Evolutionary conservation across 2,113 vertebrate genomes (phyloP).

Genomic region (Crotalus horridus): DNA sequence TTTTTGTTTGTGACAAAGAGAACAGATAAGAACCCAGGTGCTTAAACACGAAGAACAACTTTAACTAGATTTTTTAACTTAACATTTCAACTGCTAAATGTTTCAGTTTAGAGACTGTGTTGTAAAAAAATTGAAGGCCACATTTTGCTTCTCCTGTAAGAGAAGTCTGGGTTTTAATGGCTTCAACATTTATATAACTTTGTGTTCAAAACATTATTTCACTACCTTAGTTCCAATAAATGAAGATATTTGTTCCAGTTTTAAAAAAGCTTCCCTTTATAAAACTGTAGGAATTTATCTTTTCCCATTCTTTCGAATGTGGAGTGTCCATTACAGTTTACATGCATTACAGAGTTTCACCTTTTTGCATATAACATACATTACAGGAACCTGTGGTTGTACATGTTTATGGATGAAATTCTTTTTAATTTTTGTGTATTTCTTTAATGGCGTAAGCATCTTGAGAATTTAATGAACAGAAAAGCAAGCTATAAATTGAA

Average conservation of each 20-base stretch:
- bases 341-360: background rate
- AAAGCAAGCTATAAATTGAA: background rate
- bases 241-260: background rate
- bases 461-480: background rate
- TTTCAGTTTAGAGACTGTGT: background rate
- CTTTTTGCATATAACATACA: background rate
- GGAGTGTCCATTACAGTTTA: background rate
- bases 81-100: background rate
- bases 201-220: background rate
- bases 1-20: slow-evolving; percentile 33
- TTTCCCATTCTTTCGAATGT: background rate
- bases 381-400: background rate
- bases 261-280: background rate
- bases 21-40: background rate
- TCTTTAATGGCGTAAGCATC: background rate
- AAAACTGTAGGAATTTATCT: background rate
- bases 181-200: background rate
- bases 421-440: background rate
- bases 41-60: background rate
- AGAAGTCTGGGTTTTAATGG: background rate
- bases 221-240: background rate
- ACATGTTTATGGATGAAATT: background rate
- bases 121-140: background rate
- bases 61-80: background rate
- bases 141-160: background rate